phyloP scores from a whole-genome alignment of 2,888 invertebrate genomes.

The Notodonta dromedarius region DNA sequence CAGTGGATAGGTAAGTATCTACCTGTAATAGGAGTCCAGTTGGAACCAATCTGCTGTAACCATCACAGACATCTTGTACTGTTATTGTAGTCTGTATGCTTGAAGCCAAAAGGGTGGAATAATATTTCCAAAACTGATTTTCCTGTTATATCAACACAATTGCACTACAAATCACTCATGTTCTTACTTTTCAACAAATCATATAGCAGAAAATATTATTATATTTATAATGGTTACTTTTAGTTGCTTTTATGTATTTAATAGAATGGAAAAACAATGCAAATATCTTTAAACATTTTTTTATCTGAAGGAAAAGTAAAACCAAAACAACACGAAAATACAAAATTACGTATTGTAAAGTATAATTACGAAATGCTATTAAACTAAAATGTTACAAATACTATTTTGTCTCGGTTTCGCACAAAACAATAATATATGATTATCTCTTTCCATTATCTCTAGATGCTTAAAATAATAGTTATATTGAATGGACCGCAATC shows the following conservation, averaged over 20 bases:
- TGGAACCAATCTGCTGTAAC: conserved; percentile 79
- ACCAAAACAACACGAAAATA: neutral
- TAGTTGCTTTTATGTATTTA: neutral
- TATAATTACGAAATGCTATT: neutral
- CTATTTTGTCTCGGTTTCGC: neutral
- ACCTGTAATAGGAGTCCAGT: conserved; percentile 78
- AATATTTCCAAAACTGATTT: neutral
- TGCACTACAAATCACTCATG: neutral
- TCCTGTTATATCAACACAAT: conserved; percentile 2
- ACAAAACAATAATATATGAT: neutral
- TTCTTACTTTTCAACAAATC: too few species aligned
- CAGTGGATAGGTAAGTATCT: neutral
- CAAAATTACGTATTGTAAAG: neutral
- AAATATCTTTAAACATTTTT: neutral
- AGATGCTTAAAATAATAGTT: neutral
- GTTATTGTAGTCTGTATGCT: neutral
- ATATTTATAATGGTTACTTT: neutral
- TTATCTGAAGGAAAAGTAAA: neutral
- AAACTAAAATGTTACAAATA: too few species aligned
- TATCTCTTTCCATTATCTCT: neutral
- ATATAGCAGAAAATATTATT: too few species aligned
- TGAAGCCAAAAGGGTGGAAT: neutral
- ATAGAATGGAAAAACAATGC: neutral
- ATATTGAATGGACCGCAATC: neutral
- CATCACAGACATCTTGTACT: conserved; percentile 70